Evolutionary conservation across 2,113 vertebrate species (phyloP), one percentile per base, ranked within the genome.

Genomic region (Istiophorus platypterus): DNA sequence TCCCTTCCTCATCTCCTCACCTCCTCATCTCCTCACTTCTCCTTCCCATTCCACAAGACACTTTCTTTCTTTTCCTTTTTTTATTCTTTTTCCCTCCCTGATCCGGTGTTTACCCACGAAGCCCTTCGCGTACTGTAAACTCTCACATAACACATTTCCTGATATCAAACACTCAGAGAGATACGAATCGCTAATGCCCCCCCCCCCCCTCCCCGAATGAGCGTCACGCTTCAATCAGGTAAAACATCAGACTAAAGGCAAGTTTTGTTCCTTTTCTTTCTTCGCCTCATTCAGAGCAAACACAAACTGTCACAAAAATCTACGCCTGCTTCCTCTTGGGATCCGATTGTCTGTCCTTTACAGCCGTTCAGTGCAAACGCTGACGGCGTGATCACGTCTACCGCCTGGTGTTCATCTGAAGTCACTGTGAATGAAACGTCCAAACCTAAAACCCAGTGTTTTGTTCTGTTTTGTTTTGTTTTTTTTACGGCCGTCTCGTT

Each of bases 161-260:
- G 29, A 66, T 74, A 80, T 78, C 77, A 81, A 64, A 75, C 68
- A 8, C 39, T 52, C n/a, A 42, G 1, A 12, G 1, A 12, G 51
- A 73, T 74, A 81, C 54, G 77, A 87, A 80, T 84, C 58, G 57
- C 80, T 84, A 69, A 74, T 7, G 42, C 67, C 69, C 56, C 14
- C 71, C 59, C 72, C 72, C 52, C 61, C 66, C 56, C 17, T 7
- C 54, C 82, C 65, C 45, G 26, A 80, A 72, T 47, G 73, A 78
- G 34, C 64, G 1, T 29, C 78, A 63, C 13, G 17, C 72, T 83
- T 82, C 80, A 67, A 17, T 78, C 54, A 42, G 11, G n/a, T n/a
- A n/a, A 74, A 56, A 58, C 52, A 66, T 68, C 54, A 71, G 8
- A 80, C 63, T 51, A 31, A 77, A 52, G 57, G 41, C 26, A 45